Conservation (phyloP, 2,797 vertebrate genomes). For the Pseudomugil gertrudae region DNA sequence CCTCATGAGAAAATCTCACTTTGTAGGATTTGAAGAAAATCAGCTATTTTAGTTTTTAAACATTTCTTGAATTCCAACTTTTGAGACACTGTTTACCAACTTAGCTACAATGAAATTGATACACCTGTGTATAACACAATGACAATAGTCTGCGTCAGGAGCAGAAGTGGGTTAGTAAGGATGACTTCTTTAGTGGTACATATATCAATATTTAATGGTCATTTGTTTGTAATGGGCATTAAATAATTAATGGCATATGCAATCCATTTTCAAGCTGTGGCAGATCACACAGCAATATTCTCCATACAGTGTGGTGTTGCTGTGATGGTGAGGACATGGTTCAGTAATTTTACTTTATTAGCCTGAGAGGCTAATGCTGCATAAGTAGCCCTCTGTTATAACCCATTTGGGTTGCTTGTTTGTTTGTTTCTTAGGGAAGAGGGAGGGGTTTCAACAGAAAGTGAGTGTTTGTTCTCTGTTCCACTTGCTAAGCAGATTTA, state of each 20-base stretch:
- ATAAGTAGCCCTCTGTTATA: constrained; percentile 70
- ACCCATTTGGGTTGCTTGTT: constrained; percentile 59
- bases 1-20: neutral
- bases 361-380: constrained; percentile 71
- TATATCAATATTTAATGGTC: constrained; percentile 78
- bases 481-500: constrained; percentile 77
- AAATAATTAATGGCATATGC: constrained; percentile 82
- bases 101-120: constrained; percentile 34
- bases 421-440: constrained; percentile 65
- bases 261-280: constrained; percentile 79
- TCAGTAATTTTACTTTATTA: constrained; percentile 65
- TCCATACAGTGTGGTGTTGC: constrained; percentile 43
- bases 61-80: neutral
- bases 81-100: constrained; percentile 3
- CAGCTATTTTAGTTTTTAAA: accelerated
- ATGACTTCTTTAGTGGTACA: constrained; percentile 65
- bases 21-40: neutral
- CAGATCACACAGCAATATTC: constrained; percentile 57
- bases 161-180: constrained; percentile 51
- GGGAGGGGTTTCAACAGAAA: constrained; percentile 48
- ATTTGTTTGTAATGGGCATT: constrained; percentile 83
- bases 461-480: constrained; percentile 68
- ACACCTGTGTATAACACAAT: constrained; percentile 32
- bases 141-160: constrained; percentile 33
- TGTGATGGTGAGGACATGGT: constrained; percentile 31